Percentiles rank a stretch among this genome's conserved stretches.
These are phyloP conservation scores for Macquaria ambigua DNA, from an alignment of 2,113 vertebrate species.

Conservation along the genomic window DNA sequence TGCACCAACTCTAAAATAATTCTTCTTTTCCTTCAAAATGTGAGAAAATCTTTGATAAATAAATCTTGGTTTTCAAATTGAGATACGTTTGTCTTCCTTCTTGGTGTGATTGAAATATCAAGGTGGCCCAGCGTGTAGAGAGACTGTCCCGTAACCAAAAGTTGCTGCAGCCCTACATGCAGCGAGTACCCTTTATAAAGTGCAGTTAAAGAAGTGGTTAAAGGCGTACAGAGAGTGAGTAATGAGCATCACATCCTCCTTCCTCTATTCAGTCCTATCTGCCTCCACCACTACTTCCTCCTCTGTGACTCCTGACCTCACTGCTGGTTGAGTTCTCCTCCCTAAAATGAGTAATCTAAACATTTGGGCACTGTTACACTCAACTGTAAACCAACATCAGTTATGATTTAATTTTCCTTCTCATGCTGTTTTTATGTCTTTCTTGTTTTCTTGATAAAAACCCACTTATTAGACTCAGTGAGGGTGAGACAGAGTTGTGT, in stretches of 20 bases:
- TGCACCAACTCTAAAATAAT: background rate
- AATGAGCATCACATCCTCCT: background rate
- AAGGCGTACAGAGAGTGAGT: background rate
- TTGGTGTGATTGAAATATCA: background rate
- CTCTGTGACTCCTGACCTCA: background rate
- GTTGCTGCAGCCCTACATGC: background rate
- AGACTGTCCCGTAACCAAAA: too few relatives aligned
- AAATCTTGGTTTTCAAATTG: conserved; percentile 7
- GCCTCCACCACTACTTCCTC: conserved; percentile 32
- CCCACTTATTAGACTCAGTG: too few relatives aligned
- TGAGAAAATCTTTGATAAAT: background rate
- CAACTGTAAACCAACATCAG: background rate
- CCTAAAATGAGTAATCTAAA: background rate
- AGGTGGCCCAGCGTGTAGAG: background rate
- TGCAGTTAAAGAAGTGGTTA: background rate
- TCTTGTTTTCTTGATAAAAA: background rate
- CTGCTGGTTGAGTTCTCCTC: background rate
- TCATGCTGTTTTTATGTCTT: background rate
- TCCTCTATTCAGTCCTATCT: background rate
- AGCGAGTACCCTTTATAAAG: background rate
- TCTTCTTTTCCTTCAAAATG: conserved; percentile 2
- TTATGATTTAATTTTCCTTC: background rate
- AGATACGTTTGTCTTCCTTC: background rate
- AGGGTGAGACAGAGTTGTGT: background rate
- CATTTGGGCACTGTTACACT: background rate